Evolutionary conservation across 2,797 vertebrate species (phyloP).

Genomic region (Phalloptychus januarius): DNA sequence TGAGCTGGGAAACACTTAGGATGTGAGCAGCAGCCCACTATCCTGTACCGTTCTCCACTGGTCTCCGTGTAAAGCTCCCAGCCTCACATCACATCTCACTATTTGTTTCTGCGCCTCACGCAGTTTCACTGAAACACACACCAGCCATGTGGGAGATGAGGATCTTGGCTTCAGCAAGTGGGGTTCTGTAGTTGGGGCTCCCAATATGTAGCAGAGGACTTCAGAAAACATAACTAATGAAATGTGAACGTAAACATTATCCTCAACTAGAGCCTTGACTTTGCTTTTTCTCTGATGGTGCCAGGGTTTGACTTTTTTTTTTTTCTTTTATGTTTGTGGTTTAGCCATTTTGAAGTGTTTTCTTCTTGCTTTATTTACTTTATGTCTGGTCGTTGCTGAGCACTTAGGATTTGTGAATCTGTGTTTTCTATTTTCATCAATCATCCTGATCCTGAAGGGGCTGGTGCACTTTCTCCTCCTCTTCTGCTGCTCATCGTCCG

Average conservation of each 20-base stretch:
- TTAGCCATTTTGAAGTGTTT: background rate
- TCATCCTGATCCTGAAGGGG: background rate
- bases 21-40: background rate
- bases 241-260: background rate
- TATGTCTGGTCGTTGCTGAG: background rate
- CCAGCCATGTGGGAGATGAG: background rate
- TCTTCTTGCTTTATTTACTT: background rate
- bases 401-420: background rate
- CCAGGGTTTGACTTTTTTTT: background rate
- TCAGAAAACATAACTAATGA: background rate
- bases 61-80: conserved; percentile 4
- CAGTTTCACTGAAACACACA: conserved; percentile 9
- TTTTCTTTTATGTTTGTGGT: background rate
- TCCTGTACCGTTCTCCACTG: background rate
- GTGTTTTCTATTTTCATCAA: background rate
- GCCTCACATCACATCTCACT: conserved; percentile 23
- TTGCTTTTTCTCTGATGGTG: background rate
- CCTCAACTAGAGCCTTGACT: background rate
- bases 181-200: background rate
- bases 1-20: too few relatives aligned
- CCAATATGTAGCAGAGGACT: background rate
- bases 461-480: background rate
- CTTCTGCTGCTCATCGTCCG: background rate
- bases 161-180: background rate
- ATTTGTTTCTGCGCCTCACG: conserved; percentile 6